phyloP scores from a whole-genome alignment of 37 sponge, comb jelly and placozoan genomes.

The Haliclona indistincta region DNA sequence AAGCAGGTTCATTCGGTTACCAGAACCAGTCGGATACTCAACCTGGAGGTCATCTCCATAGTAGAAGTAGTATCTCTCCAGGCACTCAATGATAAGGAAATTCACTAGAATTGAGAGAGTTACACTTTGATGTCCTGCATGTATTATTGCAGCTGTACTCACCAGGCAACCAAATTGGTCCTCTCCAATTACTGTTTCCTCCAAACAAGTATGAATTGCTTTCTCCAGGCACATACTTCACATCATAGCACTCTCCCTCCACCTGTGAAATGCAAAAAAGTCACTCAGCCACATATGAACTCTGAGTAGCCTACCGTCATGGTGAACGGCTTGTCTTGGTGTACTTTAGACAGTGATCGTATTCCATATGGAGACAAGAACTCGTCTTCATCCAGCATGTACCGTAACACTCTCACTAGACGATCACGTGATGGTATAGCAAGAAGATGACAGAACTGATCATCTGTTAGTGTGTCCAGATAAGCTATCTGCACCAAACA shows the following conservation, averaged over 20 bases:
- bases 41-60: slow-evolving; percentile 88
- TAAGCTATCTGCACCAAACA: slow-evolving; percentile 61
- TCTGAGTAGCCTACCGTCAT: slow-evolving; percentile 43
- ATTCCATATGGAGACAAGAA: slow-evolving; percentile 93
- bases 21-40: slow-evolving; percentile 89
- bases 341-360: slow-evolving; percentile 90
- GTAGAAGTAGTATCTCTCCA: slow-evolving; percentile 92
- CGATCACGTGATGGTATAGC: slow-evolving; percentile 80
- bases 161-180: slow-evolving; percentile 94
- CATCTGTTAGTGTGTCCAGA: slow-evolving; percentile 52
- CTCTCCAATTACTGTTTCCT: slow-evolving; percentile 98
- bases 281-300: background rate
- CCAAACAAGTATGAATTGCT: slow-evolving; percentile 96
- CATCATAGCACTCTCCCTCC: slow-evolving; percentile 59
- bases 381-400: slow-evolving; percentile 94
- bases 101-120: slow-evolving; percentile 86
- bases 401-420: slow-evolving; percentile 72
- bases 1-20: slow-evolving; percentile 71
- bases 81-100: slow-evolving; percentile 87
- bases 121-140: background rate
- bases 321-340: slow-evolving; percentile 72
- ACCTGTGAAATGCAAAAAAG: background rate
- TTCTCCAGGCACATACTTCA: slow-evolving; percentile 91
- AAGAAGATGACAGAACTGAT: slow-evolving; percentile 74
- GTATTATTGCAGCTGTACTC: slow-evolving; percentile 13